phyloP scores from a whole-genome alignment of 2,113 vertebrate genomes.

The Xenopus laevis region DNA sequence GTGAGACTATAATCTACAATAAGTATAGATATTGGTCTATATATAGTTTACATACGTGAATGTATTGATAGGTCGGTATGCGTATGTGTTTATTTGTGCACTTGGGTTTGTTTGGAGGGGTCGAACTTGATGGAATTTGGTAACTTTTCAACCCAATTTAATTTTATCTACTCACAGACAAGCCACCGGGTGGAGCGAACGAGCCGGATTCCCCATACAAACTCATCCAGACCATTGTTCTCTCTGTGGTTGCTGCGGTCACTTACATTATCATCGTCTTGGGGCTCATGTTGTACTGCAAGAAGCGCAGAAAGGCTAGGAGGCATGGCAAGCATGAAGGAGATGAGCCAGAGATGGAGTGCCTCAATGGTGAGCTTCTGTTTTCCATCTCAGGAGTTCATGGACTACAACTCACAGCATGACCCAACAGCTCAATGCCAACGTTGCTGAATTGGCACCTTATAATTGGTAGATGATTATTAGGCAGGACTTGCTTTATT shows the following conservation, averaged over 20 bases:
- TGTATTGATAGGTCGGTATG: no score
- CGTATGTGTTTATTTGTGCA: no score
- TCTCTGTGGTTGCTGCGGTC: constrained; percentile 91
- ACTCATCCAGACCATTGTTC: constrained; percentile 97
- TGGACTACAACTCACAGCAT: no score
- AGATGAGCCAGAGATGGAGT: constrained; percentile 95
- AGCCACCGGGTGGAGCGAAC: constrained; percentile 56
- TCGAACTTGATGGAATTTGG: no score
- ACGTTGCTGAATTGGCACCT: no score
- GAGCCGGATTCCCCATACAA: constrained; percentile 77
- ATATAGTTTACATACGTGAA: not conserved
- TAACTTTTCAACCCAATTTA: no score
- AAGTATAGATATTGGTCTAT: not conserved
- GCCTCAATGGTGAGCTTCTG: constrained; percentile 80
- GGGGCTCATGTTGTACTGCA: constrained; percentile 98
- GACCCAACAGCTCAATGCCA: no score
- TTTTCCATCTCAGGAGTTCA: not conserved
- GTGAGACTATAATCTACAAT: no score
- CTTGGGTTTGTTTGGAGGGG: no score
- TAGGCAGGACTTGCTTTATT: no score
- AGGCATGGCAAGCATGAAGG: constrained; percentile 84
- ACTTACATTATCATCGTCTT: constrained; percentile 95
- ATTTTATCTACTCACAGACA: constrained; percentile 69
- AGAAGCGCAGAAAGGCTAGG: constrained; percentile 90
- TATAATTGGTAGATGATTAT: no score